Conservation (phyloP, 2,797 vertebrate species). For the Argya squamiceps region DNA sequence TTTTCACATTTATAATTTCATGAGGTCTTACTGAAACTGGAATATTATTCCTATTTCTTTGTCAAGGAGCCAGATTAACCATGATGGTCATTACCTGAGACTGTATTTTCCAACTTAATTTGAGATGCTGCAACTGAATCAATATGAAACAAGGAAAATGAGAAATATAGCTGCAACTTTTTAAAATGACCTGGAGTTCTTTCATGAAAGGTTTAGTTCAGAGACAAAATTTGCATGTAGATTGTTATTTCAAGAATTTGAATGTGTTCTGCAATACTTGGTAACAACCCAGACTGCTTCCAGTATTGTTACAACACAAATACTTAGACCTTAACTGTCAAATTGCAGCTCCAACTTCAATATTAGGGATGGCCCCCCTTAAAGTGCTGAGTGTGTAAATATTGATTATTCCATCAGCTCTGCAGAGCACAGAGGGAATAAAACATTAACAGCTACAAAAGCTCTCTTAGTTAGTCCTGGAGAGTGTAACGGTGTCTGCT, state of each 20-base stretch:
- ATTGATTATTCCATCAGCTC: neutral
- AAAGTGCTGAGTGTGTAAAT: neutral
- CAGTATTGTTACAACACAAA: neutral
- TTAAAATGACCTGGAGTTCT: neutral
- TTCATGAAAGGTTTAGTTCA: neutral
- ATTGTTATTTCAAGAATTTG: neutral
- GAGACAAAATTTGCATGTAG: neutral
- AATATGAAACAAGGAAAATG: neutral
- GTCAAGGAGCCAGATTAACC: neutral
- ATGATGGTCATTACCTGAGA: neutral
- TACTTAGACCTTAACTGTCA: neutral
- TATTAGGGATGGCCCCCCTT: neutral
- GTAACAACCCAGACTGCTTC: neutral
- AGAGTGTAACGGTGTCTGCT: neutral
- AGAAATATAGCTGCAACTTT: fast-evolving
- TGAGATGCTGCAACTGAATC: neutral
- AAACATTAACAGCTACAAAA: neutral
- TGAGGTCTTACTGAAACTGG: neutral
- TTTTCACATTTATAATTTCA: neutral
- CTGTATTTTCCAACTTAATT: neutral
- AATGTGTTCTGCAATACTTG: neutral
- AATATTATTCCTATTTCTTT: neutral
- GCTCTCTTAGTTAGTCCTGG: neutral
- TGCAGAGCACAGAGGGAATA: neutral
- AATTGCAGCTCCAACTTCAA: neutral